phyloP scores from a whole-genome alignment of 1,140 invertebrate species.

The Pectinophora gossypiella region DNA sequence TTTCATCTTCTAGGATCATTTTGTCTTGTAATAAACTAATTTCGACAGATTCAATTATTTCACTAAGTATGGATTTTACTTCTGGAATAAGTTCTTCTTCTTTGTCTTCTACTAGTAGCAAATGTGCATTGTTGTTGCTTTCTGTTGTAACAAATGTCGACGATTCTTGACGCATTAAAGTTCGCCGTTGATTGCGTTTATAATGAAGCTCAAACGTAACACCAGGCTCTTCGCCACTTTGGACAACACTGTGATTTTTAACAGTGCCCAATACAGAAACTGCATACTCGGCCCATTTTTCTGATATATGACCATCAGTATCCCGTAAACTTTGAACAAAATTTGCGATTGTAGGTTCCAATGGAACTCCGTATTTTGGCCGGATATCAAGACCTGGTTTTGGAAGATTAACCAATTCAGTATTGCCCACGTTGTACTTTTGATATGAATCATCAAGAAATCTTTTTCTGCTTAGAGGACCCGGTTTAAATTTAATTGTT shows the following conservation, averaged over 20 bases:
- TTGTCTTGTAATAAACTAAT: slow-evolving; percentile 48
- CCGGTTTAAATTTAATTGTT: slow-evolving; percentile 57
- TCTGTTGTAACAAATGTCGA: no score
- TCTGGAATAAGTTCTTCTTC: no score
- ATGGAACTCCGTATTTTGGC: slow-evolving; percentile 36
- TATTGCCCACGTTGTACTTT: slow-evolving; percentile 49
- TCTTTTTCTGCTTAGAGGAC: slow-evolving; percentile 51
- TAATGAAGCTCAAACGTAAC: slow-evolving; percentile 54
- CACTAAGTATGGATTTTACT: no score
- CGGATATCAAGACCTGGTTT: slow-evolving; percentile 42
- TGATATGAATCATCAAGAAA: slow-evolving; percentile 55
- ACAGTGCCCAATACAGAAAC: slow-evolving; percentile 41
- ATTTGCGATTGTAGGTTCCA: slow-evolving; percentile 39
- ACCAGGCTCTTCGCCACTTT: slow-evolving; percentile 20
- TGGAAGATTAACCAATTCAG: slow-evolving; percentile 44
- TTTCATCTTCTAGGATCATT: slow-evolving; percentile 35
- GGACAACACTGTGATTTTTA: slow-evolving; percentile 25
- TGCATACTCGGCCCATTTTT: slow-evolving; percentile 61
- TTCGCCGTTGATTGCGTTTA: slow-evolving; percentile 42
- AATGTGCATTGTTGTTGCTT: no score
- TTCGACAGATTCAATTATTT: slow-evolving; percentile 41
- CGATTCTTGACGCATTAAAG: slow-evolving; percentile 47
- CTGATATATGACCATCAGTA: slow-evolving; percentile 39
- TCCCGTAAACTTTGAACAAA: slow-evolving; percentile 42
- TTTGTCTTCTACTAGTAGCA: no score